Conservation (phyloP, 2,888 invertebrate genomes). For the Drosophila percnosoma region DNA sequence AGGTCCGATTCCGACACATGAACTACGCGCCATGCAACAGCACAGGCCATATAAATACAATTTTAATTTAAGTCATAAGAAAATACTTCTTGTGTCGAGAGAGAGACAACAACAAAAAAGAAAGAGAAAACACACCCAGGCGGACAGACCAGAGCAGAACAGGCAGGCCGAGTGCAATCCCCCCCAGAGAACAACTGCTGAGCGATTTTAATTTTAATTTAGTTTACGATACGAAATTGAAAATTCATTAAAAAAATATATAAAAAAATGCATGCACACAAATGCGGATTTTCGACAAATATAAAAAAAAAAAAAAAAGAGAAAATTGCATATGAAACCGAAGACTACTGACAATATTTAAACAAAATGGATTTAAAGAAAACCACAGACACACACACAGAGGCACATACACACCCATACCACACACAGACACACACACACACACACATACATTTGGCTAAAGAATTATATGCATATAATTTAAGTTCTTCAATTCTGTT, state of each 20-base stretch:
- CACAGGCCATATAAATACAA: constrained; percentile 68
- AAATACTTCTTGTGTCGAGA: constrained; percentile 64
- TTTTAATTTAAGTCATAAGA: constrained; percentile 80
- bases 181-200: constrained; percentile 30
- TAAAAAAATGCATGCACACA: constrained; percentile 27
- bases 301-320: constrained; percentile 23
- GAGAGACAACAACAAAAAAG: not conserved
- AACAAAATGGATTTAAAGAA: constrained; percentile 58
- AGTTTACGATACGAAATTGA: constrained; percentile 60
- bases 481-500: constrained; percentile 51
- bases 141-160: constrained; percentile 20
- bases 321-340: constrained; percentile 64
- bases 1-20: constrained; percentile 81
- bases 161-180: constrained; percentile 1
- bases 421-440: constrained; percentile 3
- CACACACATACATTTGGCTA: constrained; percentile 26
- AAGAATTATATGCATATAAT: constrained; percentile 18
- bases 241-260: constrained; percentile 50
- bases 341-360: constrained; percentile 79
- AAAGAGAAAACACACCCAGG: not conserved
- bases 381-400: constrained; percentile 14
- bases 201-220: constrained; percentile 72
- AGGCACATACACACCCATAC: constrained; percentile 15
- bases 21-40: constrained; percentile 56
- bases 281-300: constrained; percentile 38